Conservation (phyloP, 2,888 invertebrate species). For the Graphium colonna region DNA sequence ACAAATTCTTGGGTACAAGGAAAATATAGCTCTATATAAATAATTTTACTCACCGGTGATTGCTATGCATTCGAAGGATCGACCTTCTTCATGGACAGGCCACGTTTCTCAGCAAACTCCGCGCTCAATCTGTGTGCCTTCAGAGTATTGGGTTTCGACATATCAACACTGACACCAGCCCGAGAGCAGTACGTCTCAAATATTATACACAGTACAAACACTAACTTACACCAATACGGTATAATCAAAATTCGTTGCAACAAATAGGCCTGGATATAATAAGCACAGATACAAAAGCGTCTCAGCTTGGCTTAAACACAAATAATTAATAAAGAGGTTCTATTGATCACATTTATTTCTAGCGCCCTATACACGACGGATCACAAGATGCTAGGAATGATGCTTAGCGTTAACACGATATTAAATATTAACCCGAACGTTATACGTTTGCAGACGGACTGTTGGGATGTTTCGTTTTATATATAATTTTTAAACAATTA, state of each 20-base stretch:
- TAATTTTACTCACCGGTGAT: slow-evolving; percentile 64
- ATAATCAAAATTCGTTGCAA: slow-evolving; percentile 42
- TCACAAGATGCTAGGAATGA: slow-evolving; percentile 26
- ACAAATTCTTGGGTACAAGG: too few relatives aligned
- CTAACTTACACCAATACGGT: slow-evolving; percentile 38
- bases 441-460: slow-evolving; percentile 60
- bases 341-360: slow-evolving; percentile 70
- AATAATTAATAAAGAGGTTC: slow-evolving; percentile 71
- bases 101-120: slow-evolving; percentile 71
- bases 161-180: slow-evolving; percentile 49
- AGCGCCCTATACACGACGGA: slow-evolving; percentile 23
- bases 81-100: slow-evolving; percentile 61
- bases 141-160: slow-evolving; percentile 73
- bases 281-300: slow-evolving; percentile 47
- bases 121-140: slow-evolving; percentile 75
- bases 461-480: slow-evolving; percentile 56
- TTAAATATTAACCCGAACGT: slow-evolving; percentile 25
- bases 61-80: slow-evolving; percentile 73
- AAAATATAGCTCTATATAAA: background rate
- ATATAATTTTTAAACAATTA: slow-evolving; percentile 47
- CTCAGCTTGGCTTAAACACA: slow-evolving; percentile 57
- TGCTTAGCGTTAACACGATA: slow-evolving; percentile 20
- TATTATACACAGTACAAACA: slow-evolving; percentile 41
- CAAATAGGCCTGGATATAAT: slow-evolving; percentile 31
- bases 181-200: slow-evolving; percentile 12